A percentile compares a stretch with the other conserved stretches of the same genome.
Conservation (phyloP, 2,888 invertebrate species). For the Drosophila flavopinicola region DNA sequence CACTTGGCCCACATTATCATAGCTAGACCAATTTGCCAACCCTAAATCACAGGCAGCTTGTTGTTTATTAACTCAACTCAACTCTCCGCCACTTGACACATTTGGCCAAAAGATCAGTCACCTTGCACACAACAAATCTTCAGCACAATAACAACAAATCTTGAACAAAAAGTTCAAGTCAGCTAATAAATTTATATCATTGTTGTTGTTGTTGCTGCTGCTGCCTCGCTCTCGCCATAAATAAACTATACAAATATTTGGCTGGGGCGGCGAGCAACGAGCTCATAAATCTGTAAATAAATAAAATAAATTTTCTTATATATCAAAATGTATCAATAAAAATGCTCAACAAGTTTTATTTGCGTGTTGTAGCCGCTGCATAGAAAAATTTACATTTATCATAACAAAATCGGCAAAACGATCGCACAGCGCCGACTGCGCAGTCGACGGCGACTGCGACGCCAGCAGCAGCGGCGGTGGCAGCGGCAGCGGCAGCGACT, state of each 20-base stretch:
- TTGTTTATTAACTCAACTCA: constrained; percentile 51
- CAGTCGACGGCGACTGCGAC: constrained; percentile 9
- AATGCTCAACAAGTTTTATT: constrained; percentile 77
- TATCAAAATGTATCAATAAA: constrained; percentile 78
- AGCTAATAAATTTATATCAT: constrained; percentile 67
- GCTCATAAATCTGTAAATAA: constrained; percentile 78
- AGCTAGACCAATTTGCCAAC: constrained; percentile 8
- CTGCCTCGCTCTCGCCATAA: constrained; percentile 64
- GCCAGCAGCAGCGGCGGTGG: constrained; percentile 1
- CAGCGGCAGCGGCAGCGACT: constrained; percentile 23
- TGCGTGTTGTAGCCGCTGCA: constrained; percentile 36
- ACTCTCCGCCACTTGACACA: constrained; percentile 67
- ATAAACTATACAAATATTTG: constrained; percentile 75
- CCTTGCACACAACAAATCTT: constrained; percentile 63
- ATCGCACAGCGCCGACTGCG: constrained; percentile 28
- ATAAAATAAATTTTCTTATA: constrained; percentile 74
- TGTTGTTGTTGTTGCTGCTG: constrained; percentile 28
- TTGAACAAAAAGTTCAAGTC: constrained; percentile 58
- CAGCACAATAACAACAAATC: constrained; percentile 31
- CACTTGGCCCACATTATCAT: constrained; percentile 22
- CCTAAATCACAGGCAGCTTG: constrained; percentile 25
- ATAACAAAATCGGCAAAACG: constrained; percentile 44
- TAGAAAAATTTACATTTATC: constrained; percentile 65
- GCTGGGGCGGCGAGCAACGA: constrained; percentile 51
- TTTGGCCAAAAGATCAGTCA: constrained; percentile 72